Base-by-base conservation (phyloP, 1,140 invertebrate genomes). In the Heliconius melpomene region DNA sequence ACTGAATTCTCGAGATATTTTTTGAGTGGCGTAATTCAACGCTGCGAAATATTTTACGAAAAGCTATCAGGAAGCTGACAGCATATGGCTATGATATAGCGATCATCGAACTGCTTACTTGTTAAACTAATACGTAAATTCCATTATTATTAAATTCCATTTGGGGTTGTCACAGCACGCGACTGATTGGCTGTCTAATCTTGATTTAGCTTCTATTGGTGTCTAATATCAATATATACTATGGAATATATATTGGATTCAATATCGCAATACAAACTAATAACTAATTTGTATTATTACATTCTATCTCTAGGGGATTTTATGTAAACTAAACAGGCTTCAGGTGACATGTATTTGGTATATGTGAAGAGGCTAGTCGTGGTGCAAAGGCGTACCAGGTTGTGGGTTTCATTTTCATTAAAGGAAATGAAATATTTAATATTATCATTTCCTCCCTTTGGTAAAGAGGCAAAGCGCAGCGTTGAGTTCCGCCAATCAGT, bases 71-170 rank as follows among this genome's bases (percentile, higher is more conserved):
- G 11, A 13, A 66, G 26, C 26, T 23, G 13, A 13, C 60, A 66
- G 29, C 60, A 66, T 29, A 66, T 23, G n/a, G 7, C 2, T 60
- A 26, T n/a, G 54, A 60, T 60, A 60, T 60, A 26, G 7, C 54
- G 54, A 60, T 60, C 26, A 23, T 9, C 2, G 54, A 60, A 11
- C n/a, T 60, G 54, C 54, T 60, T 26, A 60, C n/a, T 66, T 26
- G 23, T 23, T 66, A 66, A 66, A 66, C 60, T 29, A 66, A 66
- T 66, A 66, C 60, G 60, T 54, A 18, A 79, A 74, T 79, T 50
- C 78, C 78, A 23, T 50, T 79, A 74, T 70, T 70, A 79, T 79
- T 78, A 78, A 78, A 78, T 78, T 78, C 77, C 77, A 74, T 73
- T 60, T 73, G 71, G 18, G 72, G 23, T 60, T 73, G 72, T 73